Base-by-base conservation (phyloP, 2,113 vertebrate genomes). In the Panthera tigris region DNA sequence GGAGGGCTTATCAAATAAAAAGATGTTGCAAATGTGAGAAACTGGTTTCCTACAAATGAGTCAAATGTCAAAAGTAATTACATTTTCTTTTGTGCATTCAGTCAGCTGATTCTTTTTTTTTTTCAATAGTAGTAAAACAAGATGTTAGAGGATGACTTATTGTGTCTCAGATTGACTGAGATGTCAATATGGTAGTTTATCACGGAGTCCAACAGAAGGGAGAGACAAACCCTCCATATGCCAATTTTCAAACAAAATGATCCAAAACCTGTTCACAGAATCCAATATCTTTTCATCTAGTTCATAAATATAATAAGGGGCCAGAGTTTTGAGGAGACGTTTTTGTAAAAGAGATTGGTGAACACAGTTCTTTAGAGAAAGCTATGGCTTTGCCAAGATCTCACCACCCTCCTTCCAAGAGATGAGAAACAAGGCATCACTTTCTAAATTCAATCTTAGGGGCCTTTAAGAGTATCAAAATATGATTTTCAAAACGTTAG, bases 21-120 rank as follows among this genome's bases (percentile, higher is more conserved):
- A 80, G 55, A 4, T 36, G 33, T 41, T 74, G 14, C 39, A 94
- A 90, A 80, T 66, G 27, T 94, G 73, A 92, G 95, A 95, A 89
- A 7, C 48, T 91, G n/a, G 68, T 74, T 89, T 92, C n/a, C 61
- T 89, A 41, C 21, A 55, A 79, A 31, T 78, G 45, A 96, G 73
- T 89, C 71, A 89, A 88, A 96, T 84, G 89, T 85, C 74, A 95
- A 36, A 97, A 57, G 23, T 57, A 80, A 9, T 78, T 21, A 31
- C 5, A 6, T 83, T 73, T 50, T 52, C 52, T 4, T 95, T 89
- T 96, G 36, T 91, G 91, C 82, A 76, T 83, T 78, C 6, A 50
- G 18, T 84, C 82, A 94, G 13, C 79, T 95, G 90, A 41, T 78
- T 68, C 89, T 90, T 92, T 81, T 74, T 74, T 74, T 74, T 52